Percentiles rank a stretch among this genome's conserved stretches.
Conservation (phyloP, 2,113 vertebrate genomes). For the Megaceryle maxima region DNA sequence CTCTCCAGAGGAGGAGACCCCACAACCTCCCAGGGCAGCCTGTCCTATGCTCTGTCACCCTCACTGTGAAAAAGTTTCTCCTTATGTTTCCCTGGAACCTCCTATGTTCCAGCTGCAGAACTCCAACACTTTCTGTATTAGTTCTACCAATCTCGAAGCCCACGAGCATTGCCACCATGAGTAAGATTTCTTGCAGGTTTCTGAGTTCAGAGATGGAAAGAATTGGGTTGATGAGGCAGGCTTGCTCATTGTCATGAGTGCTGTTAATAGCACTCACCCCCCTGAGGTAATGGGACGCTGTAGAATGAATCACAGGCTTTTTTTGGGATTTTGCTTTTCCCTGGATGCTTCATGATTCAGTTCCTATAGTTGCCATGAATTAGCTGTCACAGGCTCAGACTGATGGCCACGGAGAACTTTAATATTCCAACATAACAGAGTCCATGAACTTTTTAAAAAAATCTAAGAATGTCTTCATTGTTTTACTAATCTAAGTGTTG, state of each 20-base stretch:
- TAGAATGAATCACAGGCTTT: constrained; percentile 68
- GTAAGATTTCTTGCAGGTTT: neutral
- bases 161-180: neutral
- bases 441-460: neutral
- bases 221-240: neutral
- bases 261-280: neutral
- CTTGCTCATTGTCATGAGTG: constrained; percentile 42
- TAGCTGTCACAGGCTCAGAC: neutral
- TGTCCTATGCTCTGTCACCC: no score
- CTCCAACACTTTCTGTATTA: neutral
- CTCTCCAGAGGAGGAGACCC: no score
- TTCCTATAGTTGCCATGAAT: neutral
- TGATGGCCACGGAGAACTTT: neutral
- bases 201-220: constrained; percentile 10
- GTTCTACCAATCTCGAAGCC: neutral
- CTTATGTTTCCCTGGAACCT: no score
- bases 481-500: neutral
- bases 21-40: no score
- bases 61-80: no score
- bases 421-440: neutral
- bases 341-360: constrained; percentile 36
- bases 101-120: neutral
- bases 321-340: constrained; percentile 47
- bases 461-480: neutral
- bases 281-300: constrained; percentile 8